Base-by-base conservation (phyloP, 2,797 vertebrate species). In the Apogon talboti region DNA sequence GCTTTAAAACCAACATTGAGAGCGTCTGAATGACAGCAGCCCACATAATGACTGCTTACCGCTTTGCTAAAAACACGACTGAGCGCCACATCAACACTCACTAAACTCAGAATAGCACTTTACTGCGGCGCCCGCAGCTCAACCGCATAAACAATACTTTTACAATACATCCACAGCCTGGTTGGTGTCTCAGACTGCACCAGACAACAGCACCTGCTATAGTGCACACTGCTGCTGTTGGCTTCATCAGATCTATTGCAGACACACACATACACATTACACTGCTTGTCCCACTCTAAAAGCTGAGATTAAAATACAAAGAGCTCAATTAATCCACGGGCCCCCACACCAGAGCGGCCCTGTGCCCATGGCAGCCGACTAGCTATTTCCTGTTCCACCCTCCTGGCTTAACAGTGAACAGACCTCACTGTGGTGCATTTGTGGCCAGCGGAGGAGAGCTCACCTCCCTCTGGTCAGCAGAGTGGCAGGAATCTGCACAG, bases 301-400 rank as follows among this genome's bases (percentile, higher is more conserved):
- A 14, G 42, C 15, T 66, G 21, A 69, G 70, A 84, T 85, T 73
- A 78, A 69, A 90, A 88, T 21, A 91, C 89, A 92, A 89, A 90
- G 82, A 89, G 66, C 48, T 72, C 74, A 66, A 85, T 92, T 86
- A 90, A 86, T 76, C 74, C 74, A n/a, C 4, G 0, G 67, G 68
- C 71, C 79, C 76, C 78, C 41, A 3, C 42, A 49, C 75, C 76
- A 47, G 12, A 10, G 11, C 55, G 13, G 76, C 63, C 62, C 46
- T 6, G 38, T 80, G 81, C 84, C 80, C 76, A 24, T 35, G 35
- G 74, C 83, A 79, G 83, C 70, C 75, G 60, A 70, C 63, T 8
- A 84, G 86, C 76, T 84, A 85, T 91, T 93, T 93, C 92, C 92
- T 92, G 92, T 87, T 72, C 89, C 92, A 88, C 91, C 92, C 90